Base-by-base conservation (phyloP, 2,113 vertebrate species). In the Lonchura striata region DNA sequence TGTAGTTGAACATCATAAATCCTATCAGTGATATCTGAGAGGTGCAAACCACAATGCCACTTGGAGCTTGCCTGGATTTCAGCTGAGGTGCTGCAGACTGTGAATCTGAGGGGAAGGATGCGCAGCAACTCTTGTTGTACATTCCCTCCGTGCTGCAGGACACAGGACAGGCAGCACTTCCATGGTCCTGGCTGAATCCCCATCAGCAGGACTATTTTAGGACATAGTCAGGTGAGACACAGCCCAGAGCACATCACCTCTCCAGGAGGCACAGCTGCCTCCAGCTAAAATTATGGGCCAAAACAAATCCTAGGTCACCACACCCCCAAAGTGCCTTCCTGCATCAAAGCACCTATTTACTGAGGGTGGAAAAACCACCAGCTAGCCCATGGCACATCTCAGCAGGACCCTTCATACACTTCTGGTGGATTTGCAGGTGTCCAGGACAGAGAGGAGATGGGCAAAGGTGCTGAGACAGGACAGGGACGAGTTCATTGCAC, bases 401-500 rank as follows among this genome's bases (percentile, higher is more conserved):
- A 91, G 23, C 22, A 70, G 56, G 52, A 25, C 52, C 37, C 33
- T 22, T 27, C 61, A 56, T 9, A 7, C 53, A 41, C 35, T 50
- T 82, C 15, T 82, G 50, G 14, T 11, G 11, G 47, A 22, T 50
- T 81, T 49, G 18, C 30, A 63, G 33, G 27, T 33, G 33, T 8
- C 54, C 46, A 15, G 22, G 35, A 53, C 33, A 76, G 28, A 71
- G 14, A 65, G 24, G 13, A 78, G 46, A 23, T n/a, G 37, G 33
- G 14, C 10, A 50, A 60, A 81, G 9, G 20, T 41, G 20, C 64
- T 70, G n/a, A 33, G 39, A 54, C 21, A 69, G 25, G 23, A 76
- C 1, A 2, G 37, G 27, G 30, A 74, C 0, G 0, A 11, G 16
- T 5, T 74, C 4, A 1, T 21, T 66, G 47, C 1, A 0, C 42